Conservation (phyloP, 2,888 invertebrate species). For the Tillus elongatus region DNA sequence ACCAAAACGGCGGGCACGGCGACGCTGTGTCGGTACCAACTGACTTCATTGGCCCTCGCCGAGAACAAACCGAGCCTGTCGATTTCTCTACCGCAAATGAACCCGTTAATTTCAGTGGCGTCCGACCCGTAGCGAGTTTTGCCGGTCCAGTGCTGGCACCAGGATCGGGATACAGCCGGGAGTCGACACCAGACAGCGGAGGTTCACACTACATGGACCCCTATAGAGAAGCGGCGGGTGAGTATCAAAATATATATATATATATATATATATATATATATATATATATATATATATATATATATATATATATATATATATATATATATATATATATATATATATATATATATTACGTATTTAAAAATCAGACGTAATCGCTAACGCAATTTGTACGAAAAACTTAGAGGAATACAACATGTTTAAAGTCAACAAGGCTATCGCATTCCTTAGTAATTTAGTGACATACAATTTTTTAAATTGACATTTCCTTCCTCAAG, state of each 20-base stretch:
- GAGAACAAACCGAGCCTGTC: conserved; percentile 62
- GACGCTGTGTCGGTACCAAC: conserved; percentile 45
- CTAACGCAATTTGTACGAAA: too few species aligned
- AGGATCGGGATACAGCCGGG: conserved; percentile 68
- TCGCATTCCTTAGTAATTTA: too few species aligned
- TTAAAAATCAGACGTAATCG: too few species aligned
- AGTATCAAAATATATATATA: conserved; percentile 29
- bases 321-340: too few species aligned
- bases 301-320: too few species aligned
- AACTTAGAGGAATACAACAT: too few species aligned
- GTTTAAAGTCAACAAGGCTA: too few species aligned
- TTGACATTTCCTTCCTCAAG: too few species aligned
- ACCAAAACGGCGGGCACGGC: conserved; percentile 42
- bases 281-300: too few species aligned
- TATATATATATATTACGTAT: too few species aligned
- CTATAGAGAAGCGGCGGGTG: conserved; percentile 78
- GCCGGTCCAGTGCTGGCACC: conserved; percentile 44
- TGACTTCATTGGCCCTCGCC: conserved; percentile 49
- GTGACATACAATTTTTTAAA: too few species aligned
- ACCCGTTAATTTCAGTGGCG: conserved; percentile 54
- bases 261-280: too few species aligned
- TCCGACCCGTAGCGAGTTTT: conserved; percentile 45
- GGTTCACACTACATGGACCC: conserved; percentile 84
- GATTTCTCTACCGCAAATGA: conserved; percentile 60
- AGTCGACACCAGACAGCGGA: conserved; percentile 82